Evolutionary conservation across 1,140 invertebrate species (phyloP).

Genomic region (Yoshiicerus persimilis): DNA sequence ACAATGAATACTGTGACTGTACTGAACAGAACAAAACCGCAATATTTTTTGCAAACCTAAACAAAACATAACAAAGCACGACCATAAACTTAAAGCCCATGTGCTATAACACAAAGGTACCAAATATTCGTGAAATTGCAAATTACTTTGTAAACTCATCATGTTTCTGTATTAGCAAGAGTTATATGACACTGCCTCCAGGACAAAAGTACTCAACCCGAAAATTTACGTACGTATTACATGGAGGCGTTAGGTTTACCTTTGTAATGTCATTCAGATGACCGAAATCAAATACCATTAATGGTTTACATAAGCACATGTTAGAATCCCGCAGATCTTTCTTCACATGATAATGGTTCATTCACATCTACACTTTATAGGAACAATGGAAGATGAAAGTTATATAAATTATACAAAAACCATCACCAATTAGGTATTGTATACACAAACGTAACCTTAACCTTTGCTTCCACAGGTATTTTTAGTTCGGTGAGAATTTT

Average conservation of each 20-base stretch:
- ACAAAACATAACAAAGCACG: not conserved
- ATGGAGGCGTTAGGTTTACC: not conserved
- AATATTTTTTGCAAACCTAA: not conserved
- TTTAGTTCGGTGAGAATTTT: not conserved
- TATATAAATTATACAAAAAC: not conserved
- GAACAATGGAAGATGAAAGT: not conserved
- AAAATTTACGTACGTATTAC: too few relatives aligned
- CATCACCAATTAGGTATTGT: not conserved
- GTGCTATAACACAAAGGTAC: not conserved
- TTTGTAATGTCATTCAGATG: not conserved
- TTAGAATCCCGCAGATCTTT: too few relatives aligned
- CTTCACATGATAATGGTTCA: not conserved
- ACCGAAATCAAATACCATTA: not conserved
- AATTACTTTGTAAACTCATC: not conserved
- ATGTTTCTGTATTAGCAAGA: not conserved
- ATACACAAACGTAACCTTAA: not conserved
- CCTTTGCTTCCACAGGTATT: not conserved
- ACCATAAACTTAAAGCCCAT: not conserved
- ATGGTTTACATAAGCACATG: not conserved
- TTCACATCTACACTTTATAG: not conserved
- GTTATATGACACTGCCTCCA: not conserved
- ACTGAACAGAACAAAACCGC: not conserved
- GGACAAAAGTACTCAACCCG: not conserved
- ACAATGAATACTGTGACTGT: not conserved
- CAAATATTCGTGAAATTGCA: not conserved